Evolutionary conservation across 2,113 vertebrate species (phyloP).

Genomic region (Syngnathoides biaculeatus): DNA sequence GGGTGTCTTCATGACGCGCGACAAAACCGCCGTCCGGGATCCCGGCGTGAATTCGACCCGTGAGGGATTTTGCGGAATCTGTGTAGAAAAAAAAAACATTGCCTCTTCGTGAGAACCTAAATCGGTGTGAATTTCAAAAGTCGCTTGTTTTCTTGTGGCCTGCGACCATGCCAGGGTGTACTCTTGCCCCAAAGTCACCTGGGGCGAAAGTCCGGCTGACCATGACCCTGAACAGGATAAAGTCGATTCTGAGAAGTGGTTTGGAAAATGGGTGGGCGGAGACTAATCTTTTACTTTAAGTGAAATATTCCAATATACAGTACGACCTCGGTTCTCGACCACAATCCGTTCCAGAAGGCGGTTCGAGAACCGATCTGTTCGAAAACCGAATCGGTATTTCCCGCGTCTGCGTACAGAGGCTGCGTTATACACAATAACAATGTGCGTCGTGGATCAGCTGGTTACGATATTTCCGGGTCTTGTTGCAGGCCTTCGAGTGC

Average conservation of each 20-base stretch:
- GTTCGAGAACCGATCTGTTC: no score
- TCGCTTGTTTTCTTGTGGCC: not conserved
- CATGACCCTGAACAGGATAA: not conserved
- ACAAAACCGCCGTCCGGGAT: conserved; percentile 14
- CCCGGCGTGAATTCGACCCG: conserved; percentile 20
- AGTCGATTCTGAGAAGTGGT: no score
- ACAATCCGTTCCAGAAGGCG: no score
- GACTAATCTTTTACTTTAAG: no score
- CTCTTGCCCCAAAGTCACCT: not conserved
- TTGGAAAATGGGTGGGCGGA: no score
- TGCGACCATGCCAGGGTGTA: not conserved
- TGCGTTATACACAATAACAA: no score
- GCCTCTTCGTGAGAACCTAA: not conserved
- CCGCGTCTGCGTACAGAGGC: no score
- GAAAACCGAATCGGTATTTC: no score
- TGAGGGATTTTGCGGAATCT: not conserved
- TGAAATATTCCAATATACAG: not conserved
- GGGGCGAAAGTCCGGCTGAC: not conserved
- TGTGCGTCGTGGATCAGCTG: no score
- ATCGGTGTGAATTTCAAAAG: not conserved
- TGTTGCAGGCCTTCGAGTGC: no score
- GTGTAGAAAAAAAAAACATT: not conserved
- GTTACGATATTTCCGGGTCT: no score
- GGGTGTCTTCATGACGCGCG: conserved; percentile 48
- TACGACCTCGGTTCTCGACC: no score